Evolutionary conservation across 2,113 vertebrate species (phyloP).

Genomic region (Cynopterus brachyotis): DNA sequence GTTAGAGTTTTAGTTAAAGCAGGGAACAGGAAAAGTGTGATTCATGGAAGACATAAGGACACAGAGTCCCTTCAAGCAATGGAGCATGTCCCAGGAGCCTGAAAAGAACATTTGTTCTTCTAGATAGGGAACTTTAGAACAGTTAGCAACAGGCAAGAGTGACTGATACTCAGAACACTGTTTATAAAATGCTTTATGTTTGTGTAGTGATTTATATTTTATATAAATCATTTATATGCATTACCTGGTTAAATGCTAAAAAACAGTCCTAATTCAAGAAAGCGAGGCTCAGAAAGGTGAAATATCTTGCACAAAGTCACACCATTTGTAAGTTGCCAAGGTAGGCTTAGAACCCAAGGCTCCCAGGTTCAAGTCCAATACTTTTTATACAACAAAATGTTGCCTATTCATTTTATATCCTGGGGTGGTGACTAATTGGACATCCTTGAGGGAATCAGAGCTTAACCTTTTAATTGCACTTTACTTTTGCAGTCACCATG

Average conservation of each 20-base stretch:
- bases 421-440: background rate
- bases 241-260: background rate
- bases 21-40: background rate
- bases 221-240: background rate
- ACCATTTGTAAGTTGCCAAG: background rate
- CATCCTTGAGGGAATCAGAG: background rate
- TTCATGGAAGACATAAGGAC: background rate
- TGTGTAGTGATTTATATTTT: conserved; percentile 11
- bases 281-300: background rate
- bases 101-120: conserved; percentile 21
- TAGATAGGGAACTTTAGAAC: background rate
- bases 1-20: conserved; percentile 17
- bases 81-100: background rate
- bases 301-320: background rate
- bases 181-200: background rate
- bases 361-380: background rate
- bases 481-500: background rate
- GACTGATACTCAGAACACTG: background rate
- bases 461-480: background rate
- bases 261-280: background rate
- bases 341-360: background rate
- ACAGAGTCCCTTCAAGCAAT: background rate
- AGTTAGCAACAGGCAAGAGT: background rate
- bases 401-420: background rate
- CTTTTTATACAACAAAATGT: background rate